These are phyloP conservation scores for Triplophysa dalaica DNA, from an alignment of 2,113 vertebrate species.

Conservation along the genomic window DNA sequence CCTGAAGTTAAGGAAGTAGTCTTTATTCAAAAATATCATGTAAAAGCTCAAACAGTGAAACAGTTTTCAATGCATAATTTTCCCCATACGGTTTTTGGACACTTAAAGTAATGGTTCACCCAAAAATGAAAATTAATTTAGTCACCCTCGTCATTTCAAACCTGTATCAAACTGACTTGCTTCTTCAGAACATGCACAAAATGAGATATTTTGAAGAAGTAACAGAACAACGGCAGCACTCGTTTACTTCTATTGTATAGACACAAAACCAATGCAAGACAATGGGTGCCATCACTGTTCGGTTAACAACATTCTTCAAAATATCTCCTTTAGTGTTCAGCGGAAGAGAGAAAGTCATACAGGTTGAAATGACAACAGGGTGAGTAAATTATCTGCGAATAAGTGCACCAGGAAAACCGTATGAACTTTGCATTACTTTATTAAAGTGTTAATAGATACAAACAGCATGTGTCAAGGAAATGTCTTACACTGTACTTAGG, in stretches of 20 bases:
- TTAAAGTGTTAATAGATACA: neutral
- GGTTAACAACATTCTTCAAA: too few species aligned
- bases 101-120: too few species aligned
- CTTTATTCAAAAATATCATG: neutral
- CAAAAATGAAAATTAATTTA: too few species aligned
- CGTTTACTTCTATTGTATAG: neutral
- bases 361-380: too few species aligned
- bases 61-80: neutral
- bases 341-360: too few species aligned
- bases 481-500: conserved; percentile 4
- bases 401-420: conserved; percentile 8
- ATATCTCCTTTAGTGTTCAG: too few species aligned
- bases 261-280: neutral
- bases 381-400: neutral
- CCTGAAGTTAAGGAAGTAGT: neutral
- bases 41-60: neutral
- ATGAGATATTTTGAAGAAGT: too few species aligned
- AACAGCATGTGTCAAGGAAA: neutral
- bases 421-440: neutral
- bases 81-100: too few species aligned
- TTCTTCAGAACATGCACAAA: too few species aligned
- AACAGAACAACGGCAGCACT: neutral
- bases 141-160: too few species aligned
- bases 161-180: too few species aligned
- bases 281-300: too few species aligned